These are phyloP conservation scores for Brenthis hecate DNA, from an alignment of 2,888 invertebrate species.

Conservation along the genomic window DNA sequence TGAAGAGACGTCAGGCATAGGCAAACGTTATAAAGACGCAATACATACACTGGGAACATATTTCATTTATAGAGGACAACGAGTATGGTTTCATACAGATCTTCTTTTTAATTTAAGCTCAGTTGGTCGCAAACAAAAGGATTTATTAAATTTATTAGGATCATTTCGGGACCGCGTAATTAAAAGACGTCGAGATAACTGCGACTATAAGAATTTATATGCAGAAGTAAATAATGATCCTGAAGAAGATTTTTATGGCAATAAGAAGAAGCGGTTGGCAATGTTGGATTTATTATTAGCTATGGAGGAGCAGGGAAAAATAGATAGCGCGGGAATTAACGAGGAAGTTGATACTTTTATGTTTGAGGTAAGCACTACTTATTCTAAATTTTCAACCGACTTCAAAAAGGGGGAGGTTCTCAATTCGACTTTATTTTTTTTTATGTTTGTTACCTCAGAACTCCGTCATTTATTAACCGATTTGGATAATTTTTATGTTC, in stretches of 20 bases:
- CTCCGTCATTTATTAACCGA: no score
- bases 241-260: conserved; percentile 30
- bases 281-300: conserved; percentile 79
- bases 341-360: conserved; percentile 62
- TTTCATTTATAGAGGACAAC: conserved; percentile 63
- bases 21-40: conserved; percentile 81
- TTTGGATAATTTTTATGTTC: no score
- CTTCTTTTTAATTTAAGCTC: conserved; percentile 79
- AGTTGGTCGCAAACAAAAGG: conserved; percentile 73
- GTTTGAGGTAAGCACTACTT: conserved; percentile 74
- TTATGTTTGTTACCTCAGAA: no score
- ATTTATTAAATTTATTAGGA: conserved; percentile 59
- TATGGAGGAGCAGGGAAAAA: conserved; percentile 71
- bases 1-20: conserved; percentile 57
- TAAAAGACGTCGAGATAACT: conserved; percentile 47
- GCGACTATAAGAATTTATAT: conserved; percentile 47
- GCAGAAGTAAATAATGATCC: conserved; percentile 38
- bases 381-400: no score
- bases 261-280: conserved; percentile 66
- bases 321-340: conserved; percentile 77
- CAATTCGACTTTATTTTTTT: no score
- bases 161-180: conserved; percentile 54
- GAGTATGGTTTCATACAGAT: conserved; percentile 82
- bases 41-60: conserved; percentile 75
- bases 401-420: no score